These are phyloP conservation scores for Cheilosia vernalis DNA, from an alignment of 2,888 invertebrate species.

Conservation along the genomic window DNA sequence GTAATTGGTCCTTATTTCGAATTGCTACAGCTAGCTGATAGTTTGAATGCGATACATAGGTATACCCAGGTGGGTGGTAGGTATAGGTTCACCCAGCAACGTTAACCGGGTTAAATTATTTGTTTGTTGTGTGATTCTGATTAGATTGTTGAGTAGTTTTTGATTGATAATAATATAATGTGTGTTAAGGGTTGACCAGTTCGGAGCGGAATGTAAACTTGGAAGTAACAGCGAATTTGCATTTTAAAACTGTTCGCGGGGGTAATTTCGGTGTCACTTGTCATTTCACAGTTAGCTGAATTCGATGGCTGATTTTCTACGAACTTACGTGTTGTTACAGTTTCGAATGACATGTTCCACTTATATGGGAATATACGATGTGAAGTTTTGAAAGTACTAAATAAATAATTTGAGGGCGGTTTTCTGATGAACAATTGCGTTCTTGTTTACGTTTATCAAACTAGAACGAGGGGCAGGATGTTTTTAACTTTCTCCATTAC, in stretches of 20 bases:
- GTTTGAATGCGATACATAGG: constrained; percentile 51
- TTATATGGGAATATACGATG: too few relatives aligned
- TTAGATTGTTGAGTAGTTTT: constrained; percentile 45
- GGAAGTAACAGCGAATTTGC: constrained; percentile 9
- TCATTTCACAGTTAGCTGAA: constrained; percentile 1
- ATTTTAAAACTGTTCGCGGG: constrained; percentile 6
- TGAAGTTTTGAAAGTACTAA: too few relatives aligned
- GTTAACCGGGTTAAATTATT: constrained; percentile 38
- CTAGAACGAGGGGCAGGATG: too few relatives aligned
- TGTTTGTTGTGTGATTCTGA: constrained; percentile 19
- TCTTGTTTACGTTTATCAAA: too few relatives aligned
- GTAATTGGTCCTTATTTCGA: constrained; percentile 58
- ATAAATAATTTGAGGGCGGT: too few relatives aligned
- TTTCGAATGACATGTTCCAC: neutral
- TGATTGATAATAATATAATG: constrained; percentile 54
- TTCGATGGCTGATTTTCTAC: neutral
- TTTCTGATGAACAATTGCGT: too few relatives aligned
- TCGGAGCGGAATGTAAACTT: neutral
- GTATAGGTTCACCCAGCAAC: neutral
- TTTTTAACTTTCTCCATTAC: too few relatives aligned
- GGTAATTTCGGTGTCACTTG: neutral
- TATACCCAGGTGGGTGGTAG: neutral
- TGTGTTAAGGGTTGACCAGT: constrained; percentile 16
- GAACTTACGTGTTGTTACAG: too few relatives aligned
- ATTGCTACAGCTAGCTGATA: constrained; percentile 60